Evolutionary conservation across 2,113 vertebrate genomes (phyloP), one percentile per base, ranked within the genome.

Genomic region (Suncus etruscus): DNA sequence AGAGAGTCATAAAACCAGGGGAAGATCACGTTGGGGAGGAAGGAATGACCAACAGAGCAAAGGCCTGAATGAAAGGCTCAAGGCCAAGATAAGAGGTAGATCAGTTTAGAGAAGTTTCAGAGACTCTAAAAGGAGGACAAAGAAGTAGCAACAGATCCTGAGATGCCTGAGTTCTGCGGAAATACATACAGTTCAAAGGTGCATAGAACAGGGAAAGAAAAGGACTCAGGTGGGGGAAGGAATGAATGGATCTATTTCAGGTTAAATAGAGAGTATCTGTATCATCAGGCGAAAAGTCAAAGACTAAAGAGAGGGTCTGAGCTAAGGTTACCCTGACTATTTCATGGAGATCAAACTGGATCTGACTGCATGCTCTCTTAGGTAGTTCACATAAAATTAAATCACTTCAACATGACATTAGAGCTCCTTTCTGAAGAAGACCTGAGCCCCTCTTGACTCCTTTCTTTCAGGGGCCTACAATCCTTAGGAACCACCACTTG

Each of bases 301-400:
- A 3, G 8, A 20, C 76, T 7, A 48, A 79, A 66, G 84, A 32
- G 0, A 47, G 5, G 8, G 20, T 75, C 66, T 86, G 8, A 4
- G n/a, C 48, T 72, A 72, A 22, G 11, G 8, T 83, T 9, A 7
- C 24, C 66, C 32, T 74, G 70, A 5, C 6, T 32, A 39, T 58
- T 86, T 83, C 72, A 90, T 7, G 47, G 83, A 81, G 76, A 47
- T 51, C 1, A 20, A 50, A 75, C 65, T 31, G 47, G 68, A 77
- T 70, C 29, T 88, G 75, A 92, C 4, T 75, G 69, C 2, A 10
- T 54, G 84, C 65, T 88, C 82, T 54, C 69, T 74, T 58, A 61
- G 61, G 63, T n/a, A 81, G 75, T 1, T 3, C 2, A 11, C 8
- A 50, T 61, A 58, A 85, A 82, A 72, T 90, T 87, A 72, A 80